These are phyloP conservation scores for Tachycineta bicolor DNA, from an alignment of 2,113 vertebrate genomes.

Conservation along the genomic window DNA sequence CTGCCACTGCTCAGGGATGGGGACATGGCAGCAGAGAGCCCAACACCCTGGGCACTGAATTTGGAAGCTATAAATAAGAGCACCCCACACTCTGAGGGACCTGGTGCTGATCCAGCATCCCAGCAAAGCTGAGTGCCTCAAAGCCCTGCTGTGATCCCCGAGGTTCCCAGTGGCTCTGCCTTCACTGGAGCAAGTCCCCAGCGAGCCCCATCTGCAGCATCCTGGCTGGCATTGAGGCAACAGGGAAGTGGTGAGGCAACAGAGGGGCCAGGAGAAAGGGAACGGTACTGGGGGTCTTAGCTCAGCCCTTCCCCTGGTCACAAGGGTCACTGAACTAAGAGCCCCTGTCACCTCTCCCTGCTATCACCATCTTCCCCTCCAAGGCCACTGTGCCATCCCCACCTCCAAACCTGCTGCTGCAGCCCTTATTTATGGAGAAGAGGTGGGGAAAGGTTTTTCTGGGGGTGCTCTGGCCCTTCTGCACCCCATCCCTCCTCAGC, in stretches of 20 bases:
- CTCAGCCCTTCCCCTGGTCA: not conserved
- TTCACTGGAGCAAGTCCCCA: not conserved
- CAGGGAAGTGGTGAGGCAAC: not conserved
- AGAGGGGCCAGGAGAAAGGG: not conserved
- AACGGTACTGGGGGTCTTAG: not conserved
- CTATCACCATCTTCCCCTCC: not conserved
- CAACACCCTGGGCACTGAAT: not conserved
- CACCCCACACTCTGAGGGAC: not conserved
- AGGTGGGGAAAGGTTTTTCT: not conserved
- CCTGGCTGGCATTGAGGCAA: not conserved
- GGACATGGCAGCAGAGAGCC: not conserved
- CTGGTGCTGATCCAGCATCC: not conserved
- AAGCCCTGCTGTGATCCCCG: not conserved
- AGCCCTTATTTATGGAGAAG: conserved; percentile 26
- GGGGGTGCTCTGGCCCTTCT: not conserved
- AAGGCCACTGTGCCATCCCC: not conserved
- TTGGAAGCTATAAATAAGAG: conserved; percentile 12
- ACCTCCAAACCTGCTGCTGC: not conserved
- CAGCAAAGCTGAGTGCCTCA: not conserved
- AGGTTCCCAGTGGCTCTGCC: not conserved
- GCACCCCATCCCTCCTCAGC: not conserved
- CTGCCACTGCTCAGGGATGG: not conserved
- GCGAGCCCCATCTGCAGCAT: rapidly evolving
- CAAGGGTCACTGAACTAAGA: not conserved
- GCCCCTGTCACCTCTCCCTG: not conserved